Evolutionary conservation across 2,888 invertebrate genomes (phyloP), one percentile per base, ranked within the genome.

Genomic region (Tortrix viridana): DNA sequence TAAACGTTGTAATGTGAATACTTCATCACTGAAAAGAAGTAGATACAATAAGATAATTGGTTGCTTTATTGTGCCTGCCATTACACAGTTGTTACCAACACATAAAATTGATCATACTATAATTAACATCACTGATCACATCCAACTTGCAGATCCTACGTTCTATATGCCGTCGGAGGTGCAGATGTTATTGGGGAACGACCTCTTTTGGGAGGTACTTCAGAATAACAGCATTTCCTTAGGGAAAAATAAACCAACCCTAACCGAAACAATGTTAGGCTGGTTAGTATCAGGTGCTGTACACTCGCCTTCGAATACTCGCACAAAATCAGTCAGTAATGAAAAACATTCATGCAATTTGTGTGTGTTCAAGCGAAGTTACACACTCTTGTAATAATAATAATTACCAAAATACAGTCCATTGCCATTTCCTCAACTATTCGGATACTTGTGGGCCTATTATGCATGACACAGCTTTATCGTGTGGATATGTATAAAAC

Each of bases 271-370:
- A 46, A 56, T 44, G 16, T 26, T 62, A 12, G 63, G 66, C 19
- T 66, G 63, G 63, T 19, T 66, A 37, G 53, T 66, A 12, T 48
- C 66, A 7, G 63, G 57, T 46, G 12, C 23, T 4, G 44, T 58
- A 23, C 46, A 4, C 4, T 23, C 23, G 23, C 23, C 3, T 23
- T 23, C 50, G 12, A 43, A 18, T 6, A n/a, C 16, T 3, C 18
- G 50, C 14, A 44, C 1, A 12, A 16, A 50, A 7, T 18, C 23
- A 3, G 4, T 23, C 23, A 23, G 5, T 3, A 23, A 2, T 23
- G 5, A 23, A 23, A 23, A 23, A 1, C 23, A 23, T 23, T 1
- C 23, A 2, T 23, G 23, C 3, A 23, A 23, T 23, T 5, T 23
- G 23, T 23, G 23, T 6, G 23, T 23, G 23, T 23, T 23, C 23